A percentile compares a stretch with the other conserved stretches of the same genome.
Conservation (phyloP, 2,113 vertebrate genomes). For the Balaeniceps rex region DNA sequence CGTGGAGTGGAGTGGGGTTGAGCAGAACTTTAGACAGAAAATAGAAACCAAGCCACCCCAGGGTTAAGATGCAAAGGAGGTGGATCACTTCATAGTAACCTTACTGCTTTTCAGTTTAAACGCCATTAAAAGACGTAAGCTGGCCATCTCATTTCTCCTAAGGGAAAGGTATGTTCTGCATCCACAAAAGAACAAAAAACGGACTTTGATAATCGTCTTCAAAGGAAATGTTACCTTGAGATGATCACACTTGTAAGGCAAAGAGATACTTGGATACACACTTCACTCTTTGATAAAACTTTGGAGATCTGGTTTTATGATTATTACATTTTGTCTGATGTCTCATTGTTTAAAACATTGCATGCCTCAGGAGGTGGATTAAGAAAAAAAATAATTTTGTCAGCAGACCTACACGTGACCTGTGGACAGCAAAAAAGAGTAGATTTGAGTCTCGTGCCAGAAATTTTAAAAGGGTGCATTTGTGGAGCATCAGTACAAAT, state of each 20-base stretch:
- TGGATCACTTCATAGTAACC: constrained; percentile 34
- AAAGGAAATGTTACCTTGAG: constrained; percentile 32
- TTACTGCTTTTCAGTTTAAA: constrained; percentile 49
- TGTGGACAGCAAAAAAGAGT: not conserved
- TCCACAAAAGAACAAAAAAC: constrained; percentile 17
- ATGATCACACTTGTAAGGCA: constrained; percentile 17
- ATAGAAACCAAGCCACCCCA: constrained; percentile 44
- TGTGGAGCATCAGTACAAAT: not conserved
- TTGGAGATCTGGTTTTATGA: constrained; percentile 17
- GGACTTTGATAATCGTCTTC: constrained; percentile 35
- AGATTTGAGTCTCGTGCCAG: not conserved
- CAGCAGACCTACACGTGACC: not conserved
- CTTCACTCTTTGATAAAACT: constrained; percentile 17
- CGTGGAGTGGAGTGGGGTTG: constrained; percentile 15
- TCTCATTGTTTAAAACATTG: not conserved
- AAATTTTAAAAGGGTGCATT: not conserved
- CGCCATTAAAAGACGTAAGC: constrained; percentile 8
- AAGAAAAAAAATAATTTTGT: not conserved
- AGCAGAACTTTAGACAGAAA: constrained; percentile 52
- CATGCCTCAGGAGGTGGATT: not conserved
- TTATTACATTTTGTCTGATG: not conserved
- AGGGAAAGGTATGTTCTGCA: constrained; percentile 10
- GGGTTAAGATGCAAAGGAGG: constrained; percentile 40
- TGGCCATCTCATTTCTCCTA: constrained; percentile 21
- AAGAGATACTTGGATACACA: not conserved